These are phyloP conservation scores for Dromococcyx pavoninus DNA, from an alignment of 2,797 vertebrate genomes.

Conservation along the genomic window DNA sequence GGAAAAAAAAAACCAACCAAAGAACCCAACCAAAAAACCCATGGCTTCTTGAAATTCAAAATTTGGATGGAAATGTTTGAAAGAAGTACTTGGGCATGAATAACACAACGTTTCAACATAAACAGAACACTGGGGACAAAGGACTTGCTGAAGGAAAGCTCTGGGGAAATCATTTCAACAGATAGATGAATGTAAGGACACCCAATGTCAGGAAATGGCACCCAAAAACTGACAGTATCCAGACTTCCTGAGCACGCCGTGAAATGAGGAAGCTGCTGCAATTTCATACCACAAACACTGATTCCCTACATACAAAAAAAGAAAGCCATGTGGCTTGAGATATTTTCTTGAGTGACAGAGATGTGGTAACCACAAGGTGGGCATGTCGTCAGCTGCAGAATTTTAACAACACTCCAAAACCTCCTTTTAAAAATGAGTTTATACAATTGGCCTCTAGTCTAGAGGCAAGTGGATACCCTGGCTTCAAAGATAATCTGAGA, in stretches of 20 bases:
- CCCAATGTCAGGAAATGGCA: slow-evolving; percentile 2
- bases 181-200: neutral
- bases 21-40: too few relatives aligned
- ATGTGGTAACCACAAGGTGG: neutral
- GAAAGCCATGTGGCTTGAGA: neutral
- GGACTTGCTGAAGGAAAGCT: neutral
- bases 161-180: neutral
- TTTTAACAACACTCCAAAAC: neutral
- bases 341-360: neutral
- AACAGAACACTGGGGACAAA: neutral
- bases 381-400: neutral
- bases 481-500: neutral
- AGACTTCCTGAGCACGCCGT: neutral
- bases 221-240: neutral
- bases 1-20: too few relatives aligned
- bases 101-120: neutral
- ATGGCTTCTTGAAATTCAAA: neutral
- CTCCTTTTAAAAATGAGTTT: neutral
- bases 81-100: neutral
- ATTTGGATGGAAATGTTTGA: neutral
- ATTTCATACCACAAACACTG: neutral
- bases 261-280: slow-evolving; percentile 6
- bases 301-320: neutral
- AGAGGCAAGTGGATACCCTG: neutral
- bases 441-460: neutral